These are phyloP conservation scores for Pyrrhosoma nymphula DNA, from an alignment of 2,888 invertebrate genomes.

Conservation along the genomic window DNA sequence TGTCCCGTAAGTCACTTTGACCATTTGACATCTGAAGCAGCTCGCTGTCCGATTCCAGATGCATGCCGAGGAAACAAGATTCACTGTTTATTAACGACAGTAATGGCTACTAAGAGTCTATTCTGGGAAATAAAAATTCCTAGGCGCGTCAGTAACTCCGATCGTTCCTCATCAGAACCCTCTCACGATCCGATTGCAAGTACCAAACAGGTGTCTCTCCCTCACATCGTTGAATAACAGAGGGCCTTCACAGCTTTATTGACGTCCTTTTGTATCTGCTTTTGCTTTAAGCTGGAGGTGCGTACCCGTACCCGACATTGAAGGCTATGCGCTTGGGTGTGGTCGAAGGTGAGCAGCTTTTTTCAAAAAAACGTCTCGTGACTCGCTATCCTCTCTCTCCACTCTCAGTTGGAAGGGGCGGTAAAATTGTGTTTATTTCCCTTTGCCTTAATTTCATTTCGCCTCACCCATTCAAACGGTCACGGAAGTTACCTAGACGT, in stretches of 20 bases:
- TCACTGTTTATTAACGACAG: too few relatives aligned
- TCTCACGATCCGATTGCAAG: neutral
- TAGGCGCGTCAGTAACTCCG: too few relatives aligned
- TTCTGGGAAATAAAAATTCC: too few relatives aligned
- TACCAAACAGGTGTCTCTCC: neutral
- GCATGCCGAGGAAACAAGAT: too few relatives aligned
- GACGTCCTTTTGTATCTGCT: neutral
- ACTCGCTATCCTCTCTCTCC: neutral
- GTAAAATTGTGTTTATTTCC: neutral
- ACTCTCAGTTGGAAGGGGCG: neutral
- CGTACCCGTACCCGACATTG: neutral
- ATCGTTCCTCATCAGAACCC: too few relatives aligned
- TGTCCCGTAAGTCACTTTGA: too few relatives aligned
- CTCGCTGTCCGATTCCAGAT: too few relatives aligned
- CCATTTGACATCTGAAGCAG: too few relatives aligned
- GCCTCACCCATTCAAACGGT: neutral
- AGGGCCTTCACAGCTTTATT: neutral
- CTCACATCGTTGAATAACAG: neutral
- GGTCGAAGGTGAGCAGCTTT: neutral
- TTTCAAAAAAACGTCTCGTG: neutral
- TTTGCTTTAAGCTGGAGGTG: neutral
- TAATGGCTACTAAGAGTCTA: too few relatives aligned
- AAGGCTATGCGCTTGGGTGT: neutral
- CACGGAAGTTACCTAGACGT: neutral
- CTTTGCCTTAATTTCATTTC: neutral